These are phyloP conservation scores for Zoanthus gigantus DNA, from an alignment of 92 coral and sea anemone genomes.

Conservation along the genomic window DNA sequence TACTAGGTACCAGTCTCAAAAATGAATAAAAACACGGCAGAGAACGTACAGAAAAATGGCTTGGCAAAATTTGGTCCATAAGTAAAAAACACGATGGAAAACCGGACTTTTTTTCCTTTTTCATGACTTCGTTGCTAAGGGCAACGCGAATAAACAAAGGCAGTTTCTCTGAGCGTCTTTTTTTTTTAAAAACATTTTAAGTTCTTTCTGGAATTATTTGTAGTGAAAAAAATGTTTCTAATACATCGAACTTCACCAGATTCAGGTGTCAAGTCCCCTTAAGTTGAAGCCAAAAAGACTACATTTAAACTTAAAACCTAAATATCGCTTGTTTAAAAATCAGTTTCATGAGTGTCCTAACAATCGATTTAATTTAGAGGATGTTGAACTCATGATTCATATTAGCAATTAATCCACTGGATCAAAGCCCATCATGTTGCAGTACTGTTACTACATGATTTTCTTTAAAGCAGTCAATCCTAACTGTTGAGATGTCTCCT, in stretches of 20 bases:
- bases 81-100: neutral
- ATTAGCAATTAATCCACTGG: too few relatives aligned
- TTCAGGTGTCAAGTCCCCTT: slow-evolving; percentile 3
- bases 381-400: too few relatives aligned
- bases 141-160: neutral
- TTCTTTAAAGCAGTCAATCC: too few relatives aligned
- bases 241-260: slow-evolving; percentile 9
- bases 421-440: too few relatives aligned
- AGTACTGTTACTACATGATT: too few relatives aligned
- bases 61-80: slow-evolving; percentile 2
- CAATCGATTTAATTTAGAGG: too few relatives aligned
- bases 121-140: slow-evolving; percentile 21
- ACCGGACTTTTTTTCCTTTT: slow-evolving; percentile 1
- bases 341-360: too few relatives aligned
- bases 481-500: too few relatives aligned
- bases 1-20: slow-evolving; percentile 25
- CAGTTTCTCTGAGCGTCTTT: neutral
- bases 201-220: neutral
- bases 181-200: neutral
- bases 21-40: neutral
- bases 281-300: neutral
- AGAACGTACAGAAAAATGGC: neutral
- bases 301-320: too few relatives aligned
- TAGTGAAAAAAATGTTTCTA: slow-evolving; percentile 1
- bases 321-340: too few relatives aligned